Base-by-base conservation (phyloP, 2,797 vertebrate genomes). In the Eidolon dupreanum region DNA sequence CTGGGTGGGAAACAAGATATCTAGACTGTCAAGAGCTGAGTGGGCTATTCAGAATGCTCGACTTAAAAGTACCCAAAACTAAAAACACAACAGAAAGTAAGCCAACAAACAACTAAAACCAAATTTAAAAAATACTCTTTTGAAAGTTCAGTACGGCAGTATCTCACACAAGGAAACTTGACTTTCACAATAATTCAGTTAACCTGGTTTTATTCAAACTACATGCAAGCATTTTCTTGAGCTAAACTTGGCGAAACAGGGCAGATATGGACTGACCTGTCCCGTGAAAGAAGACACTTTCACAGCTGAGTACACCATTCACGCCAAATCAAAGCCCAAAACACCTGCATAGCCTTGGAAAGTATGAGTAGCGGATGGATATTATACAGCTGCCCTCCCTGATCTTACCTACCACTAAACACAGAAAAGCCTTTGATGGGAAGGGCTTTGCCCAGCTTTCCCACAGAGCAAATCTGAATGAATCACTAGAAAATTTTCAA, bases 241-340 rank as follows among this genome's bases (percentile, higher is more conserved):
- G 81, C n/a, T 57, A 53, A 82, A 74, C 38, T 61, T 68, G 65
- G 71, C 31, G 88, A 77, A 78, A 74, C 20, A 63, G 4, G n/a
- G 31, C 33, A 82, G 79, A 92, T 46, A 83, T 19, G 13, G 66
- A 84, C 74, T 70, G 53, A 88, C 6, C 31, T 4, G 8, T 82
- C 38, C 38, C 38, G 41, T 38, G 79, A 90, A 94, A 92, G 59
- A 79, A 84, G 49, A 82, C 8, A 87, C 4, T 65, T 17, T 61
- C 71, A 49, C 3, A 81, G 57, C 24, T 73, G 41, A 74, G 41
- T 43, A 91, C 5, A 77, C 24, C 12, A 65, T 17, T 95, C 36
- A 16, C 55, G 93, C 12, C 22, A 38, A 84, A 92, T 81, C 74
- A 84, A 92, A 96, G 65, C 26, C 77, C 90, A 87, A 94, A 84